Conservation (phyloP, 2,888 invertebrate species). For the Tipula helvola region DNA sequence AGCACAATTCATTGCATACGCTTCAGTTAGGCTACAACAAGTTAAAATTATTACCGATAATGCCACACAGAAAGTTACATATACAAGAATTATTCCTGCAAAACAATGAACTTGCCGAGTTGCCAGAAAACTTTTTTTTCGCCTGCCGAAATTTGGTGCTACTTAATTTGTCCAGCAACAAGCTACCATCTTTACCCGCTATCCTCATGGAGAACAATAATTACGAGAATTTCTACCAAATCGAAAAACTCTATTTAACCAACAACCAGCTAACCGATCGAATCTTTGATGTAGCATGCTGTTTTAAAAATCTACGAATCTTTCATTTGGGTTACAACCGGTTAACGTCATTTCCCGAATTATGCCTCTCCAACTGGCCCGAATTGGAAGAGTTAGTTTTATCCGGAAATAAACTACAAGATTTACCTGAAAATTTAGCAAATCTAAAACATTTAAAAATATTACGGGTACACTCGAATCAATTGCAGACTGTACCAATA, state of each 20-base stretch:
- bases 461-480: slow-evolving; percentile 70
- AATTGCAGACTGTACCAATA: slow-evolving; percentile 59
- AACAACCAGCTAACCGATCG: slow-evolving; percentile 65
- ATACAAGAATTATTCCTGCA: slow-evolving; percentile 61
- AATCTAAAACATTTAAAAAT: slow-evolving; percentile 57
- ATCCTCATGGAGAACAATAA: slow-evolving; percentile 35
- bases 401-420: slow-evolving; percentile 67
- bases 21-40: slow-evolving; percentile 68
- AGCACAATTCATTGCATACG: slow-evolving; percentile 57
- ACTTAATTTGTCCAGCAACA: slow-evolving; percentile 69
- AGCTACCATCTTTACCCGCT: slow-evolving; percentile 54
- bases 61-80: slow-evolving; percentile 49
- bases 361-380: slow-evolving; percentile 60
- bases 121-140: slow-evolving; percentile 66
- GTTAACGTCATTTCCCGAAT: slow-evolving; percentile 57
- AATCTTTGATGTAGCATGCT: slow-evolving; percentile 50
- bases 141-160: slow-evolving; percentile 50
- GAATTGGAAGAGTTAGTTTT: slow-evolving; percentile 70
- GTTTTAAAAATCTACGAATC: slow-evolving; percentile 50
- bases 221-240: slow-evolving; percentile 43
- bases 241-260: slow-evolving; percentile 59
- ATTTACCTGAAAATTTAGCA: slow-evolving; percentile 63
- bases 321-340: slow-evolving; percentile 71
- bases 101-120: slow-evolving; percentile 59
- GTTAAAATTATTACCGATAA: slow-evolving; percentile 57